A percentile compares a stretch with the other conserved stretches of the same genome.
Evolutionary conservation across 1,140 invertebrate genomes (phyloP).

Genomic region (Orussus abietinus): DNA sequence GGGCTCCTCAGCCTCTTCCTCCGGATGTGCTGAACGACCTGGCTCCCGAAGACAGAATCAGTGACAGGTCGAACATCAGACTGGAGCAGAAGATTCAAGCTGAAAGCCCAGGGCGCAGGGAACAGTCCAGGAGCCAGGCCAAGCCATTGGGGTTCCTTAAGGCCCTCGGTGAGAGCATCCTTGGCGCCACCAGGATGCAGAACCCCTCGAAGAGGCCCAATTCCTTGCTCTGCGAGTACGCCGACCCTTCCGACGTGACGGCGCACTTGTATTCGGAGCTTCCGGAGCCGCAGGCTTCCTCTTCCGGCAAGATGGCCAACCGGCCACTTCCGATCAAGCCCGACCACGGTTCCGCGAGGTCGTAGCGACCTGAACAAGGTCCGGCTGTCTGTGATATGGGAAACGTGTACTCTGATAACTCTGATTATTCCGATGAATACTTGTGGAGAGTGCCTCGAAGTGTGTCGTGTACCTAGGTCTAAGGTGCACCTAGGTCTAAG

Average conservation of each 20-base stretch:
- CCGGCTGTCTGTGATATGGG: conserved; percentile 35
- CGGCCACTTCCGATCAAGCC: conserved; percentile 68
- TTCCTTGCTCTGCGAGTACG: conserved; percentile 64
- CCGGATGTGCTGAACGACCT: conserved; percentile 38
- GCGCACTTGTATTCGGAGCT: conserved; percentile 72
- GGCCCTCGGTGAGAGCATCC: conserved; percentile 43
- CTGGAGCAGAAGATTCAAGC: conserved; percentile 5
- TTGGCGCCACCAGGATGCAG: conserved; percentile 24
- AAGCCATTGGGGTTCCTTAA: conserved; percentile 46
- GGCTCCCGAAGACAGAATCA: neutral
- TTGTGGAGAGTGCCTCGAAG: too few relatives aligned
- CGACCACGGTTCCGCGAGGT: conserved; percentile 36
- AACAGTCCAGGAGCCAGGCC: conserved; percentile 21
- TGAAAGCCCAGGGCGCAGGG: too few relatives aligned
- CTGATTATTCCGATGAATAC: too few relatives aligned
- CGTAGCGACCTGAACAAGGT: conserved; percentile 27
- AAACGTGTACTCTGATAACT: neutral
- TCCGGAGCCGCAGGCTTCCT: conserved; percentile 44
- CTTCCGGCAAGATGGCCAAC: conserved; percentile 59
- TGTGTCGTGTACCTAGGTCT: too few relatives aligned
- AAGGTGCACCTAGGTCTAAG: too few relatives aligned
- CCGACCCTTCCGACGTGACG: conserved; percentile 65
- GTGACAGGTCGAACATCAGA: neutral
- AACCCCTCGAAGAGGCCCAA: conserved; percentile 50
- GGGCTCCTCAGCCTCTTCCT: conserved; percentile 39